Percentiles rank a stretch among this genome's conserved stretches.
Evolutionary conservation across 2,113 vertebrate species (phyloP).

Genomic region (Phycodurus eques): DNA sequence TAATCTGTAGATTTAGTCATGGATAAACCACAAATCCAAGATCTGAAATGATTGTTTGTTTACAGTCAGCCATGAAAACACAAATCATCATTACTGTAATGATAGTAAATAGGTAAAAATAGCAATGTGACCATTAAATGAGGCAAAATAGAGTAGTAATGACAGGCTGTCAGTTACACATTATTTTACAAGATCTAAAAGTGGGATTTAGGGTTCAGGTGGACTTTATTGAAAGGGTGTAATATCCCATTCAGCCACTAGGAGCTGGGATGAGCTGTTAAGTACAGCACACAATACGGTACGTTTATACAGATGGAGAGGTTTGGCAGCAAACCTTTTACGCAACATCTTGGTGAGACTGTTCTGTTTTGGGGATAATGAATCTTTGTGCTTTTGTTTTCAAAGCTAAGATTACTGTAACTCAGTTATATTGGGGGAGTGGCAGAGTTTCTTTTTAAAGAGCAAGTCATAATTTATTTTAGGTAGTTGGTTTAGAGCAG

Average conservation of each 20-base stretch:
- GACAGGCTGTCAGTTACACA: conserved; percentile 26
- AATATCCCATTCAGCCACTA: conserved; percentile 51
- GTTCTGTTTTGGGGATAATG: conserved; percentile 3
- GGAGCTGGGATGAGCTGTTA: conserved; percentile 51
- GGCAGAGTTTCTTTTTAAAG: conserved; percentile 12
- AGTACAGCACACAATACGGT: conserved; percentile 15
- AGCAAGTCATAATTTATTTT: conserved; percentile 9
- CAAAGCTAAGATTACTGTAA: conserved; percentile 8
- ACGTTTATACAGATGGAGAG: conserved; percentile 6
- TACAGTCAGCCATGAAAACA: conserved; percentile 46
- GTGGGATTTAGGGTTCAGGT: conserved; percentile 19
- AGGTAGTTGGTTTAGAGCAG: conserved; percentile 1
- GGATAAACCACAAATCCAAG: conserved; percentile 51
- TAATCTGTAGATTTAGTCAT: conserved; percentile 42
- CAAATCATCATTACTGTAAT: conserved; percentile 41
- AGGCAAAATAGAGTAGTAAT: conserved; percentile 39
- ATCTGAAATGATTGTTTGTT: conserved; percentile 61
- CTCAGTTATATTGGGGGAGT: background rate
- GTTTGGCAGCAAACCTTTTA: conserved; percentile 12
- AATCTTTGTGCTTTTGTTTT: conserved; percentile 9
- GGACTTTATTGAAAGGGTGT: background rate
- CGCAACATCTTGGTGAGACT: conserved; percentile 1
- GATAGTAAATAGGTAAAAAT: conserved; percentile 55
- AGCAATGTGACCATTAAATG: conserved; percentile 33
- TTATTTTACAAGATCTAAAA: conserved; percentile 21